phyloP scores from a whole-genome alignment of 2,888 invertebrate genomes.

The Baronia brevicornis region DNA sequence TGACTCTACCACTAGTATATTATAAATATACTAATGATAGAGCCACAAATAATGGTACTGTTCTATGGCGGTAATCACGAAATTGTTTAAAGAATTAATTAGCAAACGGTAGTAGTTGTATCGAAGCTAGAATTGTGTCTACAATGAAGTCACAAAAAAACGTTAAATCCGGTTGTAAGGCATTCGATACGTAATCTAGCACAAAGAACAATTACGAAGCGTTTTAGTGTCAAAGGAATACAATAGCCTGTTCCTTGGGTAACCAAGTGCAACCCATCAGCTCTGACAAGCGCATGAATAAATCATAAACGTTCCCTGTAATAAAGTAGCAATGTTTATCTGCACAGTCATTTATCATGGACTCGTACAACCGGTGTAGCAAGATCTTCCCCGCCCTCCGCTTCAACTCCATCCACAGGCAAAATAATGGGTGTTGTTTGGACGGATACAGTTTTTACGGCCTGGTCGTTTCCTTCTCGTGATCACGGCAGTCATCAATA shows the following conservation, averaged over 20 bases:
- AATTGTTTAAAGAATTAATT: too few relatives aligned
- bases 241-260: constrained; percentile 25
- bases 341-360: constrained; percentile 64
- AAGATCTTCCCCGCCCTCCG: constrained; percentile 28
- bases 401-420: constrained; percentile 3
- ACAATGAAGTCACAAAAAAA: too few relatives aligned
- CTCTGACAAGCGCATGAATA: constrained; percentile 67
- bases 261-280: constrained; percentile 55
- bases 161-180: too few relatives aligned
- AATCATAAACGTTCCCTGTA: constrained; percentile 66
- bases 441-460: constrained; percentile 21
- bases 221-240: too few relatives aligned
- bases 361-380: constrained; percentile 37
- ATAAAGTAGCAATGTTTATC: constrained; percentile 73
- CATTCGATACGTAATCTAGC: too few relatives aligned
- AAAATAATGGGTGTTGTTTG: neutral
- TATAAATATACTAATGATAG: too few relatives aligned
- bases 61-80: too few relatives aligned
- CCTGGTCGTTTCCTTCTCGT: constrained; percentile 41
- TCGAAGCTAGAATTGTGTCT: too few relatives aligned
- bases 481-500: constrained; percentile 57
- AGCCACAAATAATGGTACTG: too few relatives aligned
- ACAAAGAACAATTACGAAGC: too few relatives aligned
- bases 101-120: too few relatives aligned
- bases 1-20: too few relatives aligned